Base-by-base conservation (phyloP, 2,888 invertebrate genomes). In the Acholoe squamosa region DNA sequence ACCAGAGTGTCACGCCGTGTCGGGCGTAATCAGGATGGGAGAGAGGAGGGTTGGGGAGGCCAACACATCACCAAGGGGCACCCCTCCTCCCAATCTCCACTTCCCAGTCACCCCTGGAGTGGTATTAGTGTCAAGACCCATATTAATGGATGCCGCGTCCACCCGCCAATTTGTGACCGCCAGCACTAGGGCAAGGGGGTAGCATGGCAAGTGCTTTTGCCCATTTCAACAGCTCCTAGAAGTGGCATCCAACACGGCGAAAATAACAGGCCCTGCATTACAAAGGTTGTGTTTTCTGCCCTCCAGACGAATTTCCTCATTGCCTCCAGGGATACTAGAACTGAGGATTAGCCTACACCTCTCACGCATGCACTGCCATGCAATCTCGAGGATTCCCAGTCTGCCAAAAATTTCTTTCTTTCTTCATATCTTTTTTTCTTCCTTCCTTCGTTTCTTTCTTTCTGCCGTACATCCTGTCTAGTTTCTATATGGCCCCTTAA, bases 61-160 rank as follows among this genome's bases (percentile, higher is more conserved):
- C 61, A 61, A 61, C 61, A 61, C 61, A n/a, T 61, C 61, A n/a
- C 61, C 61, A 7, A n/a, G 43, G 43, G 43, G 43, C 43, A 43
- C 43, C 43, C 43, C 43, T 43, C 43, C 43, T 10, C 43, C 43
- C 43, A 43, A 43, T 43, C 43, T 43, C 43, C 43, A 3, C 43
- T 43, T 10, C 10, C 31, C 71, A 14, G 14, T 28, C 25, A 14
- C n/a, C 71, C 71, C 71, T 71, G n/a, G 14, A 71, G 71, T 14
- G 31, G 71, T 28, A 71, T 71, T 71, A 71, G 71, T 71, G 71
- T 71, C 71, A 71, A 25, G 25, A 25, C 71, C 28, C n/a, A n/a
- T 19, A 61, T 61, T 61, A 61, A 61, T 61, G 61, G 19, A 19
- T 19, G 19, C 61, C n/a, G 61, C 61, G 19, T 61, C 61, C 19